phyloP scores from a whole-genome alignment of 2,888 invertebrate species.

The Bombylius discolor region DNA sequence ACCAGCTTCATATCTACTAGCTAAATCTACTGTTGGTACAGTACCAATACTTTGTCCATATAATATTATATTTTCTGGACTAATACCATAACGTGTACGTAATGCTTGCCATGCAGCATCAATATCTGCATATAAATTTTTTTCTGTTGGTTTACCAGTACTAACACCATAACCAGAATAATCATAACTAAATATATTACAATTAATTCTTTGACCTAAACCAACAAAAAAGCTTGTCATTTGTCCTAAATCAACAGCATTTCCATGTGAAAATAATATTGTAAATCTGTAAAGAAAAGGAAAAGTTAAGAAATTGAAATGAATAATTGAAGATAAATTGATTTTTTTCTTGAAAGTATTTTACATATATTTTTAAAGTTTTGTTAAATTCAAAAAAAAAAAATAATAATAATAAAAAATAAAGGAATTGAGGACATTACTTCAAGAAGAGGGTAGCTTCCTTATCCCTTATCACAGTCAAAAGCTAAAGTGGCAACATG shows the following conservation, averaged over 20 bases:
- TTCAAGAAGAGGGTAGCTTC: too few species aligned
- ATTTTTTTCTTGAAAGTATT: too few species aligned
- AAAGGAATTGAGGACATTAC: too few species aligned
- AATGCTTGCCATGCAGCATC: constrained; percentile 85
- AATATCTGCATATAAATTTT: constrained; percentile 89
- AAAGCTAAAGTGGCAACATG: too few species aligned
- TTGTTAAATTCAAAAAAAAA: too few species aligned
- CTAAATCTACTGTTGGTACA: constrained; percentile 87
- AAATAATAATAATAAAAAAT: too few species aligned
- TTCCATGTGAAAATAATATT: constrained; percentile 87
- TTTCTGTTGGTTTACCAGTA: constrained; percentile 87
- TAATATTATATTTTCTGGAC: constrained; percentile 83
- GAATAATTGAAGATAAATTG: background rate
- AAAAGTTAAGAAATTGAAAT: background rate
- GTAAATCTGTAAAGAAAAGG: constrained; percentile 50
- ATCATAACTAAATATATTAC: constrained; percentile 88
- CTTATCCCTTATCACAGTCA: too few species aligned
- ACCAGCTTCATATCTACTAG: constrained; percentile 75
- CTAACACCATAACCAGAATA: constrained; percentile 84
- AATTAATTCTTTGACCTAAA: constrained; percentile 80
- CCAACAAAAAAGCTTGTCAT: constrained; percentile 92
- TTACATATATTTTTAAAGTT: too few species aligned
- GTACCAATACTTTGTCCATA: constrained; percentile 96
- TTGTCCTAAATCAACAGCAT: constrained; percentile 91
- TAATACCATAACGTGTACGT: constrained; percentile 63